These are phyloP conservation scores for Phalacrocorax carbo DNA, from an alignment of 2,113 vertebrate genomes.

Conservation along the genomic window DNA sequence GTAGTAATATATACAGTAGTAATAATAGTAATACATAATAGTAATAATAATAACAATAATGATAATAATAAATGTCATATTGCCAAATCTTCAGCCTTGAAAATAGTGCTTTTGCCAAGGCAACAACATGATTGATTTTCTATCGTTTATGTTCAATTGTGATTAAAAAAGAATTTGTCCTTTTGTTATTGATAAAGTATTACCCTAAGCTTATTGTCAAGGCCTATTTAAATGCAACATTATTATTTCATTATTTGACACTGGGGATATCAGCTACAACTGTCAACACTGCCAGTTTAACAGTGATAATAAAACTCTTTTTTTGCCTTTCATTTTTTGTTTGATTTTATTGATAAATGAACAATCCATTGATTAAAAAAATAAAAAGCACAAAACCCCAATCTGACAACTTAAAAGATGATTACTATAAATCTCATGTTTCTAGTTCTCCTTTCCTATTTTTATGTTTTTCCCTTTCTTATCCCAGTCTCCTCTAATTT, in stretches of 20 bases:
- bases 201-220: background rate
- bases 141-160: background rate
- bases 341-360: background rate
- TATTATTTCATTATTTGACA: background rate
- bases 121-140: background rate
- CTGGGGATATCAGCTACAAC: background rate
- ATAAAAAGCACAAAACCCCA: background rate
- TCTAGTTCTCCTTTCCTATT: background rate
- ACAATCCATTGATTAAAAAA: background rate
- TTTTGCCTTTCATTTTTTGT: background rate
- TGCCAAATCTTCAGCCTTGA: background rate
- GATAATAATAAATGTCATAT: background rate
- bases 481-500: background rate
- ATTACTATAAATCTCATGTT: background rate
- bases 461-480: background rate
- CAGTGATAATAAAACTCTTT: background rate
- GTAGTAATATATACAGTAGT: background rate
- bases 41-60: background rate
- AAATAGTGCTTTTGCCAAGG: background rate
- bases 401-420: background rate
- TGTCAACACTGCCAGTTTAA: background rate
- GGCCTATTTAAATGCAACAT: background rate
- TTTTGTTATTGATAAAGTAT: background rate
- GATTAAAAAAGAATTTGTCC: background rate
- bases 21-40: background rate